Base-by-base conservation (phyloP, 1,140 invertebrate genomes). In the Leptestheria dahalacensis region DNA sequence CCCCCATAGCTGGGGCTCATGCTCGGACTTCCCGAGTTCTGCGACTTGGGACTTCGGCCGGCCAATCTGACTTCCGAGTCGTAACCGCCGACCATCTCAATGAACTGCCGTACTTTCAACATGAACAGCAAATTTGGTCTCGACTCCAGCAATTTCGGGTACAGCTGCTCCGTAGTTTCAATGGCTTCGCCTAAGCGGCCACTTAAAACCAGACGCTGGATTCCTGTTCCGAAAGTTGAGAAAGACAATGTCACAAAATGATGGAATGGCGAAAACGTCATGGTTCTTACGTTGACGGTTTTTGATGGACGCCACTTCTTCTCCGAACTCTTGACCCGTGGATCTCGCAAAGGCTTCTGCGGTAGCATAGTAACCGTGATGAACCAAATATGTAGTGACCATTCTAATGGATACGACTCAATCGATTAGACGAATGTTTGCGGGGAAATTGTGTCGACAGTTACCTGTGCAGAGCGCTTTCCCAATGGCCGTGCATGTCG, bases 141-240 rank as follows among this genome's bases (percentile, higher is more conserved):
- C 48, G 81, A 78, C 71, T 95, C 88, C 65, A 98, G 74, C 46
- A 98, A 76, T 12, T 85, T 86, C 6, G 94, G 93, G 76, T 94
- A 97, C 60, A 93, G 74, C 67, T 84, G 79, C 69, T 83, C 82
- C 51, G 93, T 93, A 60, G 82, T 76, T 67, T 93, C 88, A 68
- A 97, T 92, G 48, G 95, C 94, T 75, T 97, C 92, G 18, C 90
- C 88, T 79, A 97, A 92, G 66, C 88, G 80, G 20, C 94, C 94
- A 50, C 84, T 79, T 67, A 96, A 74, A 65, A 97, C 86, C 68
- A 97, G 74, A 71, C 91, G 91, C 68, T 95, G 84, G 72, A 98
- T 94, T 79, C 84, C 89, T 96, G 74, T n/a, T n/a, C n/a, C n/a
- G n/a, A n/a, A n/a, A n/a, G n/a, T 53, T 15, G 1, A 76, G 74